A percentile compares a stretch with the other conserved stretches of the same genome.
phyloP scores from a whole-genome alignment of 2,888 invertebrate genomes.

The Netelia fuscicornis region DNA sequence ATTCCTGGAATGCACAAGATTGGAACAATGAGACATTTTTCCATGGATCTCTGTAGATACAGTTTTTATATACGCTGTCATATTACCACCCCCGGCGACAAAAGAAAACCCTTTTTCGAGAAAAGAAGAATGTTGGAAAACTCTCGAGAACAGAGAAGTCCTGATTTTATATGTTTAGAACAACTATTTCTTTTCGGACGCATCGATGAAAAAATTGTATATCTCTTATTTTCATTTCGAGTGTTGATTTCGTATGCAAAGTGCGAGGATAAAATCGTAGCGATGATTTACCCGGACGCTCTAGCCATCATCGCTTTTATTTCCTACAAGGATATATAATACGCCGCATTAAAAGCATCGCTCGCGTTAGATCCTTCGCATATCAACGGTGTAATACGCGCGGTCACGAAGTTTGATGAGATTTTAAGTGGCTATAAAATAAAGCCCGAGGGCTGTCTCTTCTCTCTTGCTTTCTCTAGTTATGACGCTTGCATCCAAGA shows the following conservation, averaged over 20 bases:
- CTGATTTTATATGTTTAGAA: too few relatives aligned
- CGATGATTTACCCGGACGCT: background rate
- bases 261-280: background rate
- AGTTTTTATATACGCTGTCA: background rate
- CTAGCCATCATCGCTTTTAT: background rate
- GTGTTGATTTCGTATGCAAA: background rate
- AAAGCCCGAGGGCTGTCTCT: background rate
- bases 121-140: background rate
- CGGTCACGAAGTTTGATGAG: conserved; percentile 43
- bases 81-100: background rate
- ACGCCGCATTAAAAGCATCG: background rate
- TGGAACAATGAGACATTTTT: conserved; percentile 49
- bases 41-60: background rate
- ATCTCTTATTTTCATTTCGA: background rate
- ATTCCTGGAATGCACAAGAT: conserved; percentile 26
- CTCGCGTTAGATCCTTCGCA: background rate
- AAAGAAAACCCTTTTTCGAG: background rate
- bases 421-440: conserved; percentile 29
- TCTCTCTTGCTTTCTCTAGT: background rate
- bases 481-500: background rate
- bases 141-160: too few relatives aligned
- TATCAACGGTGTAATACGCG: conserved; percentile 4
- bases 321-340: background rate
- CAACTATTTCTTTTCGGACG: background rate
- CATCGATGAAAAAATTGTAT: background rate